Base-by-base conservation (phyloP, 2,113 vertebrate genomes). In the Leptodactylus fuscus region DNA sequence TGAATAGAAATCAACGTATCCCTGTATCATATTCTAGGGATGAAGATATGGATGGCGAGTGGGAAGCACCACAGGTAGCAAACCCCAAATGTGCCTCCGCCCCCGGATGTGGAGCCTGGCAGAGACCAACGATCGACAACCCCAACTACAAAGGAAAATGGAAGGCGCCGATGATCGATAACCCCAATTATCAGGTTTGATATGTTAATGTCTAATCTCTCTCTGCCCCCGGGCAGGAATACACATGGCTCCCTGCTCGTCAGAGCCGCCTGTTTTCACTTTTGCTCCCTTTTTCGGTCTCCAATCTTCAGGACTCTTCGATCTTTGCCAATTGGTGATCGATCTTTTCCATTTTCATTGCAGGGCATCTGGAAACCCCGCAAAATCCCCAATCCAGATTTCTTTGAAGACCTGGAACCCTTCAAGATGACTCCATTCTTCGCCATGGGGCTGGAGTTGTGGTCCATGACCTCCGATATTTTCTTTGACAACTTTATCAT, bases 401-500 rank as follows among this genome's bases (percentile, higher is more conserved):
- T 95, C 94, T 99, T 99, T 88, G 98, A 98, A 93, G 98, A 99
- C 88, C 90, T 97, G 83, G 94, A 98, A 73, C 98, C 98, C 0
- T 99, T 98, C 93, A 96, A 86, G 89, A 99, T 99, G 98, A 97
- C 93, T 11, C 87, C 98, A 0, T 95, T 99, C 92, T 96, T 85
- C 81, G 98, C 98, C 34, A 77, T 99, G 76, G 98, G 98, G 0
- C 96, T 99, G 78, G 98, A 99, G 90, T 94, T 99, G 20, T 99
- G 98, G 98, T 99, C 98, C 88, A 99, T 99, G 98, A 97, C 96
- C 24, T 96, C 96, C 0, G 98, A 99, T 86, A 99, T 99, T 87
- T 99, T 99, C 92, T 99, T 99, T 79, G 98, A 99, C 91, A 99
- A 99, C 90, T 99, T 99, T 84, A 97, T 99, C 53, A 94, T 99